Evolutionary conservation across 2,797 vertebrate genomes (phyloP).

Genomic region (Apogon talboti): DNA sequence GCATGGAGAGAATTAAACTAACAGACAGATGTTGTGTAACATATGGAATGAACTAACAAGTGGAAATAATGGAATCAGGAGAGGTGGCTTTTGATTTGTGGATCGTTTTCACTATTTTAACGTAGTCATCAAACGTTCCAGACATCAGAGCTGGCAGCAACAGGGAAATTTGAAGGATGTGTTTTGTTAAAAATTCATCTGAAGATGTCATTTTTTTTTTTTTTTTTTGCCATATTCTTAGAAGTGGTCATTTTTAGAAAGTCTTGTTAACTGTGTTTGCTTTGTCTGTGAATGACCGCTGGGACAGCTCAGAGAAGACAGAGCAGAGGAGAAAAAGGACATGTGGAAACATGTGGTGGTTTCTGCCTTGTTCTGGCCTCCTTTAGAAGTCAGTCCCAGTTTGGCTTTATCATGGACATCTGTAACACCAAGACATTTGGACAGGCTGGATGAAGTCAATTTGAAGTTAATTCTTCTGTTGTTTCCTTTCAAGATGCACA

Average conservation of each 20-base stretch:
- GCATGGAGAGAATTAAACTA: conserved; percentile 40
- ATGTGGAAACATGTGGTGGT: conserved; percentile 72
- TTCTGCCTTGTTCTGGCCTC: conserved; percentile 68
- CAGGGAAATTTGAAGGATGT: conserved; percentile 68
- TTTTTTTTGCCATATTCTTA: conserved; percentile 43
- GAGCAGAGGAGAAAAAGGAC: conserved; percentile 42
- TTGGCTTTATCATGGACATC: conserved; percentile 66
- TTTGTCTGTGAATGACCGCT: conserved; percentile 62
- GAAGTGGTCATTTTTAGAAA: conserved; percentile 73
- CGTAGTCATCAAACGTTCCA: conserved; percentile 55
- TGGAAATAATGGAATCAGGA: conserved; percentile 61
- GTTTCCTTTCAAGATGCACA: conserved; percentile 61
- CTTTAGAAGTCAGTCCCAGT: conserved; percentile 66
- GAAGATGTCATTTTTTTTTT: conserved; percentile 59
- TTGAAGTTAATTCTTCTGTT: conserved; percentile 62
- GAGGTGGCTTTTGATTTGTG: conserved; percentile 60
- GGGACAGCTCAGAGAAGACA: conserved; percentile 42
- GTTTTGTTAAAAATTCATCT: conserved; percentile 72
- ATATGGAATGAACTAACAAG: conserved; percentile 50
- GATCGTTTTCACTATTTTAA: conserved; percentile 57
- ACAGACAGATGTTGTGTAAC: conserved; percentile 66
- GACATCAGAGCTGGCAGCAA: conserved; percentile 70
- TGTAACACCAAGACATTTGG: conserved; percentile 54
- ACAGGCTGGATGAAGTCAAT: conserved; percentile 58
- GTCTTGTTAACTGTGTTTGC: conserved; percentile 65